Base-by-base conservation (phyloP, 2,888 invertebrate genomes). In the Ectropis crepuscularia region DNA sequence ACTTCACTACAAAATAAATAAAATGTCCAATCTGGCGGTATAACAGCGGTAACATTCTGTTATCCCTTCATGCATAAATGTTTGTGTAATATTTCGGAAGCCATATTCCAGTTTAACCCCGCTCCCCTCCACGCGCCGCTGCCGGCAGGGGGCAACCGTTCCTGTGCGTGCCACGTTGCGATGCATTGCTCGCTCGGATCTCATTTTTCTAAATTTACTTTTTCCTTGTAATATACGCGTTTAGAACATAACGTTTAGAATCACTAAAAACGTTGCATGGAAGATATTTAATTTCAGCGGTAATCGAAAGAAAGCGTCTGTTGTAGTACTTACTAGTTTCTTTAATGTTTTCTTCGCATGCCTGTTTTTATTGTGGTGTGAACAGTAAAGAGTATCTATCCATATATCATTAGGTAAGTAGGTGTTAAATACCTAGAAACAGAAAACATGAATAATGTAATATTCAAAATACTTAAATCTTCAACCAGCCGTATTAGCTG, bases 31-130 rank as follows among this genome's bases (percentile, higher is more conserved):
- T 87, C 84, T 81, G 78, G 78, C 78, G 76, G 78, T 78, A 81
- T 83, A 83, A 83, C 81, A 83, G 78, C 81, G 76, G 79, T 81
- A 82, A 83, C 85, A 87, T 85, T 88, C 82, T 87, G 88, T 88
- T 86, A 89, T 89, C 87, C 89, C 84, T 86, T 87, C 87, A 90
- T 89, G 89, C 88, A 88, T 90, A 89, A 89, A 89, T 89, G 89
- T 89, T 89, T 89, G 84, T 85, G 82, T 89, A 88, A 89, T 89
- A 78, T 88, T 88, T 89, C 81, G 85, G 85, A 80, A 84, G 84
- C 85, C 77, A 79, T 85, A 83, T 82, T 86, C 81, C 79, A 77
- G 78, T 75, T 67, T 73, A 65, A 71, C 72, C 74, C 77, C 77
- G 73, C 74, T 74, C 77, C 80, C 79, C 74, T 73, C 70, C 57